Conservation (phyloP, 92 coral and sea anemone genomes). For the Phenganax subtilis region DNA sequence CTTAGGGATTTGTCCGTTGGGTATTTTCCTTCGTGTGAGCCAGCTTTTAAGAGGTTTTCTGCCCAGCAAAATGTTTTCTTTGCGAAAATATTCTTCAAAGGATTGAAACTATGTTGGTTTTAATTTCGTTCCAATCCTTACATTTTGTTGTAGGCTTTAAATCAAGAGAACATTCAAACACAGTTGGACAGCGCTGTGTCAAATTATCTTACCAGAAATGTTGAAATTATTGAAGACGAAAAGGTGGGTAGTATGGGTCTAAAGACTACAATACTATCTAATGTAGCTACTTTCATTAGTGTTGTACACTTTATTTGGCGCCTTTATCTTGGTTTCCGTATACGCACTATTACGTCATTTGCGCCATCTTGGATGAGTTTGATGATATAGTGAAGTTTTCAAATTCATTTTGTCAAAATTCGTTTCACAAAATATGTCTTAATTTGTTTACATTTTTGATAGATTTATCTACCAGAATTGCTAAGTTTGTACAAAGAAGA, state of each 20-base stretch:
- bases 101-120: background rate
- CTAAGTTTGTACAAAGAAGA: constrained; percentile 80
- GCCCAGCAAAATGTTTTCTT: too few species aligned
- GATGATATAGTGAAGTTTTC: too few species aligned
- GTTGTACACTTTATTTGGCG: too few species aligned
- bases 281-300: too few species aligned
- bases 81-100: too few species aligned
- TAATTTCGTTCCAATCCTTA: background rate
- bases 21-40: too few species aligned
- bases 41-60: too few species aligned
- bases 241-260: background rate
- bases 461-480: constrained; percentile 76
- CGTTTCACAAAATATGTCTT: background rate
- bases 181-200: constrained; percentile 27
- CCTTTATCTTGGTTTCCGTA: too few species aligned
- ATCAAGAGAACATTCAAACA: constrained; percentile 10
- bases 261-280: background rate
- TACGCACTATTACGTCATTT: too few species aligned
- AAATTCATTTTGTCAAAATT: too few species aligned
- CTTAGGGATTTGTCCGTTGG: too few species aligned
- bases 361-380: too few species aligned
- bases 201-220: background rate
- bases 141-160: constrained; percentile 1
- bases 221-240: constrained; percentile 22
- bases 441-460: background rate